phyloP scores from a whole-genome alignment of 1,140 invertebrate genomes.

The Stratiolaelaps scimitus region DNA sequence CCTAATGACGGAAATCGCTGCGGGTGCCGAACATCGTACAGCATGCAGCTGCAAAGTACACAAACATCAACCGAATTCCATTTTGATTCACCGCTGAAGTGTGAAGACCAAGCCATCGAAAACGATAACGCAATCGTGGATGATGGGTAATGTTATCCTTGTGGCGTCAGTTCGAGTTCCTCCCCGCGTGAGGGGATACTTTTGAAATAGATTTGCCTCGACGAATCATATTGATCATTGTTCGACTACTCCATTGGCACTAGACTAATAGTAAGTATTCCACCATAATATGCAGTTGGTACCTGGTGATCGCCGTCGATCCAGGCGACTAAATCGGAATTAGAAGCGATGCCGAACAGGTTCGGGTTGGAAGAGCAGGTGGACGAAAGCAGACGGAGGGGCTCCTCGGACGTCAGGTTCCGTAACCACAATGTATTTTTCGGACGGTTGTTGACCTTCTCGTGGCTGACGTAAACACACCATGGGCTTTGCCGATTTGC shows the following conservation, averaged over 20 bases:
- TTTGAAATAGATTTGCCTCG: too few species aligned
- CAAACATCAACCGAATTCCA: neutral
- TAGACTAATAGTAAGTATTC: too few species aligned
- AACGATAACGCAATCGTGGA: too few species aligned
- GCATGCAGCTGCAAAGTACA: neutral
- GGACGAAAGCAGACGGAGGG: neutral
- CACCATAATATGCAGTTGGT: too few species aligned
- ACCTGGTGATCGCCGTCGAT: neutral
- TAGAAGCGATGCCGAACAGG: neutral
- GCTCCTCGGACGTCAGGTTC: neutral
- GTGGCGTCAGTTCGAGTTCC: too few species aligned
- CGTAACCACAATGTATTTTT: conserved; percentile 1
- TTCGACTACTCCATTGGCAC: too few species aligned
- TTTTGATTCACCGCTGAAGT: too few species aligned
- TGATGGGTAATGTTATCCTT: too few species aligned
- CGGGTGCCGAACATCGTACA: too few species aligned
- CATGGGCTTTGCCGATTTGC: conserved; percentile 3
- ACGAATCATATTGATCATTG: too few species aligned
- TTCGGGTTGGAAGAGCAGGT: neutral
- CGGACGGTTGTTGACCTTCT: neutral
- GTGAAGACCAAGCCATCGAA: neutral
- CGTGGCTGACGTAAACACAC: conserved; percentile 2
- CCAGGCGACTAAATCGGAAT: conserved; percentile 11
- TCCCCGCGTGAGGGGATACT: too few species aligned
- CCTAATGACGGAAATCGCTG: too few species aligned